Percentiles rank a stretch among this genome's conserved stretches.
These are phyloP conservation scores for Lampris megalopsis DNA, from an alignment of 2,113 vertebrate species.

Conservation along the genomic window DNA sequence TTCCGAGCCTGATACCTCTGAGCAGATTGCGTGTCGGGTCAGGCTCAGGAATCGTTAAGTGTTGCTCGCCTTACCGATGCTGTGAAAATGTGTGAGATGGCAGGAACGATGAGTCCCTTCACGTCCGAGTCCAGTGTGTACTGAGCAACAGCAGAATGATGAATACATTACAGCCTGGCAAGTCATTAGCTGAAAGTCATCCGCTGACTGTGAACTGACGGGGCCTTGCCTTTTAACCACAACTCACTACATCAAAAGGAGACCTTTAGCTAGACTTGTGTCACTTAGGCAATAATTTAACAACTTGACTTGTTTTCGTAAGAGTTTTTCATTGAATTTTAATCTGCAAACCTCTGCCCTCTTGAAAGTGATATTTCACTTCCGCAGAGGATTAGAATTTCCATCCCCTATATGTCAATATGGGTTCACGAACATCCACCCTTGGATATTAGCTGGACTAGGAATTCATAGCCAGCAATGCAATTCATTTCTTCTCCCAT, in stretches of 20 bases:
- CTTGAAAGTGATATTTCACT: slow-evolving; percentile 37
- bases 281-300: slow-evolving; percentile 61
- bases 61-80: slow-evolving; percentile 35
- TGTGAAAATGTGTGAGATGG: slow-evolving; percentile 19
- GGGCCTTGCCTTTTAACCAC: slow-evolving; percentile 52
- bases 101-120: slow-evolving; percentile 39
- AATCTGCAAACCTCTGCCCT: slow-evolving; percentile 42
- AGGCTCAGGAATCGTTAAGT: not conserved
- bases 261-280: slow-evolving; percentile 62
- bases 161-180: slow-evolving; percentile 62
- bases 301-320: slow-evolving; percentile 59
- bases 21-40: slow-evolving; percentile 23
- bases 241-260: slow-evolving; percentile 62
- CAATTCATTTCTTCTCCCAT: not conserved
- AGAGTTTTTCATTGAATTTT: slow-evolving; percentile 43
- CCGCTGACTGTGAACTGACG: slow-evolving; percentile 53
- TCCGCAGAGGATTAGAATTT: slow-evolving; percentile 38
- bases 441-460: slow-evolving; percentile 26
- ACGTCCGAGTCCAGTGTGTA: slow-evolving; percentile 52
- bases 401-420: slow-evolving; percentile 25
- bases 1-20: slow-evolving; percentile 25
- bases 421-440: slow-evolving; percentile 19
- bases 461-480: slow-evolving; percentile 20
- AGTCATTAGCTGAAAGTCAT: slow-evolving; percentile 78
- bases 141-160: slow-evolving; percentile 65